Conservation (phyloP, 2,888 invertebrate species). For the Nomada ferruginata region DNA sequence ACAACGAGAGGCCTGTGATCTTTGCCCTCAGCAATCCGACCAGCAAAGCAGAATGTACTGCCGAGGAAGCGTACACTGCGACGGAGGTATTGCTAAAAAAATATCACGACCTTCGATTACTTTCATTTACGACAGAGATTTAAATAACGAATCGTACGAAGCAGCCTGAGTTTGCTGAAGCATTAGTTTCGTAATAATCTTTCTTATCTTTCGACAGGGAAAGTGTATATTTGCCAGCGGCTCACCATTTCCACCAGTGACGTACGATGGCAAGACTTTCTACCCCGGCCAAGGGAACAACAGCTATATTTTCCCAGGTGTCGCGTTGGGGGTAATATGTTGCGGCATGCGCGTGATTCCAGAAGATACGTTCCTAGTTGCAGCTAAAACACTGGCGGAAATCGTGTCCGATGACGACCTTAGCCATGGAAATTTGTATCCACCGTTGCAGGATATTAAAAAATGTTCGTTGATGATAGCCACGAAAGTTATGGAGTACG, state of each 20-base stretch:
- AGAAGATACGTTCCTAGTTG: slow-evolving; percentile 95
- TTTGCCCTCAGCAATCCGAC: slow-evolving; percentile 99
- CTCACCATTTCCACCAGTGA: slow-evolving; percentile 96
- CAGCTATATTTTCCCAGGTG: slow-evolving; percentile 98
- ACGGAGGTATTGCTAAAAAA: slow-evolving; percentile 36
- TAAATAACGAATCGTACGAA: too few species aligned
- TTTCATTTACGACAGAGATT: too few species aligned
- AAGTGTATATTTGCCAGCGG: slow-evolving; percentile 97
- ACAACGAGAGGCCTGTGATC: slow-evolving; percentile 95
- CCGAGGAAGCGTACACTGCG: slow-evolving; percentile 95
- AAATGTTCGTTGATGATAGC: slow-evolving; percentile 96
- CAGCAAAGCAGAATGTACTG: slow-evolving; percentile 99
- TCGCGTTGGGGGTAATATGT: slow-evolving; percentile 95
- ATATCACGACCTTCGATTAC: too few species aligned
- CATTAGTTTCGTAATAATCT: slow-evolving; percentile 25
- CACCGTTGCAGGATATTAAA: slow-evolving; percentile 93
- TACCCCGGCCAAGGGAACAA: slow-evolving; percentile 99
- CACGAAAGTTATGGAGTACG: slow-evolving; percentile 91
- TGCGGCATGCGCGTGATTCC: slow-evolving; percentile 95
- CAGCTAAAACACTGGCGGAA: slow-evolving; percentile 93
- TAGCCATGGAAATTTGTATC: slow-evolving; percentile 94
- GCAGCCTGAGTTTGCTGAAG: too few species aligned
- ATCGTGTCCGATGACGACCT: slow-evolving; percentile 93
- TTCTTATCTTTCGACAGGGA: slow-evolving; percentile 86
- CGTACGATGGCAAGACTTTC: slow-evolving; percentile 91